Percentiles rank a stretch among this genome's conserved stretches.
Conservation (phyloP, 2,888 invertebrate genomes). For the Hololepta plana region DNA sequence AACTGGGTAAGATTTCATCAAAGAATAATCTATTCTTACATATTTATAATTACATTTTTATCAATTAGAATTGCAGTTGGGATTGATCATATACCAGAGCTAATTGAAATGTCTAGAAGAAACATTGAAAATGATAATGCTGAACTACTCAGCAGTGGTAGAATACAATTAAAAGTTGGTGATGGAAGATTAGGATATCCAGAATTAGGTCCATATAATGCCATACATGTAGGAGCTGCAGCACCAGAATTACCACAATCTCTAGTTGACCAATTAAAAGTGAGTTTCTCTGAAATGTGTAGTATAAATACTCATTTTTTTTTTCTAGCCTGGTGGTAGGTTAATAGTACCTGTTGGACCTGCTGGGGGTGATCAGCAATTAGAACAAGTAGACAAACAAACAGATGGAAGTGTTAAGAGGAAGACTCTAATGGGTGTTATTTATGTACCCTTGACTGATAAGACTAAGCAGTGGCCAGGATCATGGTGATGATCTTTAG, state of each 20-base stretch:
- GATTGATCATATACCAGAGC: conserved; percentile 76
- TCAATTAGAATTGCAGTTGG: conserved; percentile 38
- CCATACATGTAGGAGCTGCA: conserved; percentile 88
- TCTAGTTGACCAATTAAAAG: conserved; percentile 72
- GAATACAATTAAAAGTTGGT: conserved; percentile 61
- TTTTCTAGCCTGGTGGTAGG: conserved; percentile 55
- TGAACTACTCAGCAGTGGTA: conserved; percentile 44
- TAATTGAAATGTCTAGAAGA: conserved; percentile 51
- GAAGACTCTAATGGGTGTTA: conserved; percentile 80
- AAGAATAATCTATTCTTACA: conserved; percentile 2
- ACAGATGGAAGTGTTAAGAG: conserved; percentile 57
- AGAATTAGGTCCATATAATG: conserved; percentile 66
- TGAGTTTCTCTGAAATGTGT: conserved; percentile 8
- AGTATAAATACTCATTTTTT: conserved; percentile 1
- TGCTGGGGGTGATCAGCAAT: conserved; percentile 67
- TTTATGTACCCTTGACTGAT: conserved; percentile 93
- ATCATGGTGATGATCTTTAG: no score
- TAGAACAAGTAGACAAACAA: conserved; percentile 81
- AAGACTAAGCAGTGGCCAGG: conserved; percentile 42
- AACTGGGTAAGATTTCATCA: conserved; percentile 24
- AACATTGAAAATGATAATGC: conserved; percentile 65
- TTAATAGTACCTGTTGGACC: conserved; percentile 83
- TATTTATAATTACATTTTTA: conserved; percentile 1
- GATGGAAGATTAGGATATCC: conserved; percentile 73
- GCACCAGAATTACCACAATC: conserved; percentile 58